Evolutionary conservation across 2,888 invertebrate genomes (phyloP).

Genomic region (Notodonta ziczac): DNA sequence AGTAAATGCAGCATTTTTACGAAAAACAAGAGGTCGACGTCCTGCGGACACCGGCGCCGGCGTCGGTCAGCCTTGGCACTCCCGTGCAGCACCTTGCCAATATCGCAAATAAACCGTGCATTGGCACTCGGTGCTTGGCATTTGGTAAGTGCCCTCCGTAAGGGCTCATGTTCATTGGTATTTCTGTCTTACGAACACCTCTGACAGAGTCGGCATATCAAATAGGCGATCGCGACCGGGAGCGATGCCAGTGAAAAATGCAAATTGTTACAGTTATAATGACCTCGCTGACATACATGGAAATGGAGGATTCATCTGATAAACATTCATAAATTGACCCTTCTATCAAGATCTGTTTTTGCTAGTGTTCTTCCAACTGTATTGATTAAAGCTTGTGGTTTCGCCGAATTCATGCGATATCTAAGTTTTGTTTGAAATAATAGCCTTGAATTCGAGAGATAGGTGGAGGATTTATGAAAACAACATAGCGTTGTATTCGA

Average conservation of each 20-base stretch:
- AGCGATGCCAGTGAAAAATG: conserved; percentile 32
- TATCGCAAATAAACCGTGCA: conserved; percentile 80
- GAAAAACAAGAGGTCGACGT: conserved; percentile 63
- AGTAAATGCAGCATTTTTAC: not conserved
- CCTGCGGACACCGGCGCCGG: conserved; percentile 65
- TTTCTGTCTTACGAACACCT: conserved; percentile 52
- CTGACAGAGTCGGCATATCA: conserved; percentile 49
- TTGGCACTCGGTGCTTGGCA: conserved; percentile 77
- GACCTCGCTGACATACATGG: conserved; percentile 20
- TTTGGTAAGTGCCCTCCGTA: conserved; percentile 64
- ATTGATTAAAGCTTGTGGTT: not conserved
- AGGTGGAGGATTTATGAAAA: conserved; percentile 21
- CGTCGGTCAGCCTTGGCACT: conserved; percentile 72
- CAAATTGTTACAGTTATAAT: conserved; percentile 30
- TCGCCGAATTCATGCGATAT: not conserved
- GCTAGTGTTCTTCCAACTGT: not conserved
- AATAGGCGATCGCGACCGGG: conserved; percentile 37
- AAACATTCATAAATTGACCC: conserved; percentile 15
- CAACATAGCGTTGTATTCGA: too few relatives aligned
- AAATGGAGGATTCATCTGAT: conserved; percentile 30
- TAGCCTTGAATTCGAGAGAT: not conserved
- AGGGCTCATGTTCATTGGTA: conserved; percentile 57
- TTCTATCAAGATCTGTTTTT: conserved; percentile 5
- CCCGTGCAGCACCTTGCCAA: conserved; percentile 68
- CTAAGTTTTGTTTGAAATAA: not conserved